Percentiles rank a stretch among this genome's conserved stretches.
phyloP scores from a whole-genome alignment of 1,140 invertebrate species.

The Coenobita brevimanus region DNA sequence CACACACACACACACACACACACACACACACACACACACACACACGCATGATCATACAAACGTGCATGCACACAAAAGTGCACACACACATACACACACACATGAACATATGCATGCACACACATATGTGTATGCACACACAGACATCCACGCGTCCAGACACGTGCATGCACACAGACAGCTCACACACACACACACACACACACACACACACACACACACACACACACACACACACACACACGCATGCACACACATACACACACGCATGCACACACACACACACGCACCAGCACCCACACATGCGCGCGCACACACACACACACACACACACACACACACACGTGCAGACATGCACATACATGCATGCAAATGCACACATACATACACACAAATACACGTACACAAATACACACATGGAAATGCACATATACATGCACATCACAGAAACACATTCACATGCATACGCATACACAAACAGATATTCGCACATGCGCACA shows the following conservation, averaged over 20 bases:
- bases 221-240: slow-evolving; percentile 20
- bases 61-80: neutral
- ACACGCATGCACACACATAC: slow-evolving; percentile 1
- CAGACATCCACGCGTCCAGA: neutral
- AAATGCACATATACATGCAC: neutral
- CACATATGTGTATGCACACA: neutral
- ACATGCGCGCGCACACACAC: neutral
- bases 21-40: slow-evolving; percentile 13
- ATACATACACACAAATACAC: neutral
- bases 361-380: no score
- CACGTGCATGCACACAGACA: neutral
- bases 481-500: slow-evolving; percentile 1
- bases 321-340: slow-evolving; percentile 1
- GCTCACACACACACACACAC: slow-evolving; percentile 28
- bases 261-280: neutral
- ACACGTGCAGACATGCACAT: neutral
- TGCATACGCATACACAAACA: neutral
- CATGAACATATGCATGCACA: no score
- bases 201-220: slow-evolving; percentile 29
- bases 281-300: neutral
- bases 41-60: no score
- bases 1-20: no score
- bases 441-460: neutral
- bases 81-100: neutral
- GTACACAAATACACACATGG: neutral